These are phyloP conservation scores for Trypoxylon attenuatum DNA, from an alignment of 2,888 invertebrate genomes.

Conservation along the genomic window DNA sequence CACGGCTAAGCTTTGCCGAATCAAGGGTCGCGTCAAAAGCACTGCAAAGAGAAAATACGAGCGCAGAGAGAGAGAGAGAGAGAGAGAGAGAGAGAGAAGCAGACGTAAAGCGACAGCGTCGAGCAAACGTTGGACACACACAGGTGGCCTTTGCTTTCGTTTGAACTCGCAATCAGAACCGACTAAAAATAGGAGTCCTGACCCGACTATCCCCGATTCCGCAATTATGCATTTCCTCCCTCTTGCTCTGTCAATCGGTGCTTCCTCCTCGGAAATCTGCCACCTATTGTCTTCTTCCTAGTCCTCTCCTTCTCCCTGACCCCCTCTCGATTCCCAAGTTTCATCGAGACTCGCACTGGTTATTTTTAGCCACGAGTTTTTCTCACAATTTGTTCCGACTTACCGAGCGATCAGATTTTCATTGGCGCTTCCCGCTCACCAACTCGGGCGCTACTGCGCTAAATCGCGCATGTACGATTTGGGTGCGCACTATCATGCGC, in stretches of 20 bases:
- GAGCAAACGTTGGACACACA: slow-evolving; percentile 50
- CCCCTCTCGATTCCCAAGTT: background rate
- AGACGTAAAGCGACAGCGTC: background rate
- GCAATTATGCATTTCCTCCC: slow-evolving; percentile 55
- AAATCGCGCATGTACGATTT: too few species aligned
- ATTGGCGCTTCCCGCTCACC: too few species aligned
- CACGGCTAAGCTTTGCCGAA: slow-evolving; percentile 29
- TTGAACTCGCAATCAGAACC: slow-evolving; percentile 50
- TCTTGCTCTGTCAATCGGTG: slow-evolving; percentile 33
- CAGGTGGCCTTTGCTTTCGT: slow-evolving; percentile 47
- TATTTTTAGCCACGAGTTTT: too few species aligned
- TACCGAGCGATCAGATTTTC: too few species aligned
- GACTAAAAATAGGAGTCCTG: slow-evolving; percentile 53
- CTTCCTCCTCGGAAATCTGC: slow-evolving; percentile 23
- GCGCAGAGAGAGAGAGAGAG: background rate
- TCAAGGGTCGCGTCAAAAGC: slow-evolving; percentile 30
- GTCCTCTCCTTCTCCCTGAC: background rate
- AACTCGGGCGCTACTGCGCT: too few species aligned
- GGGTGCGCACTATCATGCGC: too few species aligned
- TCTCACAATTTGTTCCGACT: too few species aligned
- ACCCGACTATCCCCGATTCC: slow-evolving; percentile 56
- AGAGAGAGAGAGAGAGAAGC: background rate
- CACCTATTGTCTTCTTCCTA: background rate
- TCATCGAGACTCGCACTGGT: too few species aligned
- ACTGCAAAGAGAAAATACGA: slow-evolving; percentile 2